Percentiles rank a stretch among this genome's conserved stretches.
phyloP scores from a whole-genome alignment of 2,797 vertebrate genomes.

The Rhinichthys osculus region DNA sequence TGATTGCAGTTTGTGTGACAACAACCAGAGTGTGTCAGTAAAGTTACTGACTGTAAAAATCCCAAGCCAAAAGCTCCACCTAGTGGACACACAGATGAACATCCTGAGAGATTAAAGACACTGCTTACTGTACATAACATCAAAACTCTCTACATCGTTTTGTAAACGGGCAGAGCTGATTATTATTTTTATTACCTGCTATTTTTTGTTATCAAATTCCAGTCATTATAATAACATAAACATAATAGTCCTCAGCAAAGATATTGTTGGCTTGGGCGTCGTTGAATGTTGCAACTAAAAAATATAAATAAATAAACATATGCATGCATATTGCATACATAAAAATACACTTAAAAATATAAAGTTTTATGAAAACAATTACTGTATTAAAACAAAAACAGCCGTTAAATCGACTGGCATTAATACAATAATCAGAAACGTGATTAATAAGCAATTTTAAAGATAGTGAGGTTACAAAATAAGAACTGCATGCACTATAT shows the following conservation, averaged over 20 bases:
- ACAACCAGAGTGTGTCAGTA: background rate
- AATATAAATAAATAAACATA: background rate
- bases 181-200: background rate
- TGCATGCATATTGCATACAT: too few relatives aligned
- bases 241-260: background rate
- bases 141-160: background rate
- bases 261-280: background rate
- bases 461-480: too few relatives aligned
- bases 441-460: too few relatives aligned
- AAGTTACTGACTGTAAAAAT: background rate
- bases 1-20: background rate
- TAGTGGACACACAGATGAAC: background rate
- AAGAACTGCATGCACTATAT: too few relatives aligned
- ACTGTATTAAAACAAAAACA: background rate
- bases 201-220: background rate
- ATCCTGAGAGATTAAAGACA: background rate
- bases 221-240: background rate
- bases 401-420: background rate
- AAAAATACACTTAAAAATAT: too few relatives aligned
- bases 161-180: background rate
- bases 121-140: background rate
- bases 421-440: background rate
- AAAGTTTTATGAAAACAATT: too few relatives aligned
- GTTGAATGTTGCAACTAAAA: background rate
- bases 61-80: background rate